A percentile compares a stretch with the other conserved stretches of the same genome.
Conservation (phyloP, 2,888 invertebrate species). For the Chaitophorus viminalis region DNA sequence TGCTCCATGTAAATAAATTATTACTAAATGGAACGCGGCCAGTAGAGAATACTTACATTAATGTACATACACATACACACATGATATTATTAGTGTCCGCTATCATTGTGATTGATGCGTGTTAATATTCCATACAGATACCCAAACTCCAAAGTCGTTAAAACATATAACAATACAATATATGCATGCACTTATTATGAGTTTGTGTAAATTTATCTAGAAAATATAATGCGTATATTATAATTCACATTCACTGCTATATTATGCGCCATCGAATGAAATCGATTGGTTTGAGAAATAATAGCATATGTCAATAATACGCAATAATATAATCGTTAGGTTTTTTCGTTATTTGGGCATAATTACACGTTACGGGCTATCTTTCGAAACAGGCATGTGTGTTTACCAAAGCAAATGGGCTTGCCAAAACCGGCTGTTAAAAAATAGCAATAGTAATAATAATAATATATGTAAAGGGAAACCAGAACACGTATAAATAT, state of each 20-base stretch:
- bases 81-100: not conserved
- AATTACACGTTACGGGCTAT: slow-evolving; percentile 12
- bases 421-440: slow-evolving; percentile 12
- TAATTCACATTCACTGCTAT: not conserved
- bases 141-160: not conserved
- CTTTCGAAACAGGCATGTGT: slow-evolving; percentile 5
- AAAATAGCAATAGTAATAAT: not conserved
- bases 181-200: not conserved
- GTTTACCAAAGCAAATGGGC: slow-evolving; percentile 10
- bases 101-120: slow-evolving; percentile 11
- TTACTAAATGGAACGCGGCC: not conserved
- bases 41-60: not conserved
- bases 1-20: not conserved
- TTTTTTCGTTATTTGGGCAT: not conserved
- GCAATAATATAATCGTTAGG: not conserved
- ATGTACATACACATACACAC: not conserved
- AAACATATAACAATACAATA: not conserved
- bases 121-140: not conserved
- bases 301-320: not conserved
- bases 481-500: slow-evolving; percentile 8
- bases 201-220: not conserved
- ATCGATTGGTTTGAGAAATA: not conserved
- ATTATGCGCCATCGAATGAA: slow-evolving; percentile 1
- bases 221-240: not conserved
- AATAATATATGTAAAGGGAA: slow-evolving; percentile 13